These are phyloP conservation scores for Nematopogon swammerdamellus DNA, from an alignment of 2,888 invertebrate species.

Conservation along the genomic window DNA sequence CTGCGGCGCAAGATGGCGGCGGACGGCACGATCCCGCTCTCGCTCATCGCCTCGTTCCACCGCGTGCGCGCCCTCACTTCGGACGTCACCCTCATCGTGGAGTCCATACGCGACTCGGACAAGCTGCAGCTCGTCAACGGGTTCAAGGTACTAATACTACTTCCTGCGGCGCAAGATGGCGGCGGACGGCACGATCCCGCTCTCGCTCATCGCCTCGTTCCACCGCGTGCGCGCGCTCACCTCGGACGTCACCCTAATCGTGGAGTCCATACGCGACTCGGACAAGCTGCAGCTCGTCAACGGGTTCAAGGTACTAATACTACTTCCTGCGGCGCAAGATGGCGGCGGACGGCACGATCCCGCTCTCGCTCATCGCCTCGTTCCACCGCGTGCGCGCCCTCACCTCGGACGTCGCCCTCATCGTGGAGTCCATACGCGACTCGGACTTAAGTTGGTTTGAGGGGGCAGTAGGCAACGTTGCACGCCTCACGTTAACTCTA, in stretches of 20 bases:
- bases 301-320: constrained; percentile 62
- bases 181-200: constrained; percentile 86
- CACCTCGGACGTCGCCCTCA: constrained; percentile 78
- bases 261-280: constrained; percentile 83
- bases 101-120: constrained; percentile 82
- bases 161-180: constrained; percentile 72
- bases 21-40: constrained; percentile 90
- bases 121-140: constrained; percentile 76
- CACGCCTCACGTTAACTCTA: no score
- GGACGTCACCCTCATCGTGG: constrained; percentile 78
- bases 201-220: constrained; percentile 93
- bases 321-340: constrained; percentile 57
- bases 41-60: constrained; percentile 94
- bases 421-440: constrained; percentile 80
- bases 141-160: constrained; percentile 57
- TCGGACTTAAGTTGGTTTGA: constrained; percentile 52
- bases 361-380: constrained; percentile 90
- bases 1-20: constrained; percentile 94
- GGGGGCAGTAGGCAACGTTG: constrained; percentile 1
- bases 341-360: constrained; percentile 91
- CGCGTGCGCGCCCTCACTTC: constrained; percentile 85
- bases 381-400: constrained; percentile 91
- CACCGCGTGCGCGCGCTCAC: constrained; percentile 89
- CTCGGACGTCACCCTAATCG: constrained; percentile 76
- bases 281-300: constrained; percentile 77